These are phyloP conservation scores for Dromius quadrimaculatus DNA, from an alignment of 2,888 invertebrate genomes.

Conservation along the genomic window DNA sequence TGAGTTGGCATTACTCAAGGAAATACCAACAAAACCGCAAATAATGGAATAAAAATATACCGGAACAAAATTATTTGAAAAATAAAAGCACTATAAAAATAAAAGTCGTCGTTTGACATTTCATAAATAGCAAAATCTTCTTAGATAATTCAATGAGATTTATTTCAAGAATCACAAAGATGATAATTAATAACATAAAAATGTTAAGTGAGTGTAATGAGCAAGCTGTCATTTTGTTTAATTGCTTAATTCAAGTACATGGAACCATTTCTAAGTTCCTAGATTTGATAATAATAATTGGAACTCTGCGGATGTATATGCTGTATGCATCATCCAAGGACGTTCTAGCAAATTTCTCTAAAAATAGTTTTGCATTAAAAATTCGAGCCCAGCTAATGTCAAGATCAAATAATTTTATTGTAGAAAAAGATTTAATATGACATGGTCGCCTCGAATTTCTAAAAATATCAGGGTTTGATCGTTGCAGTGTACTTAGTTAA, in stretches of 20 bases:
- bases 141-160: conserved; percentile 5
- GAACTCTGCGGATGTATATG: neutral
- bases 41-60: conserved; percentile 23
- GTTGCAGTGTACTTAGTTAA: too few relatives aligned
- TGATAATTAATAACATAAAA: conserved; percentile 13
- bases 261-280: conserved; percentile 11
- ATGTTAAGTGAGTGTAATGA: conserved; percentile 14
- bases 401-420: too few relatives aligned
- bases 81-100: conserved; percentile 7
- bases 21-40: conserved; percentile 25
- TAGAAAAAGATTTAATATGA: too few relatives aligned
- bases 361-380: too few relatives aligned
- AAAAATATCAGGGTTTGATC: too few relatives aligned
- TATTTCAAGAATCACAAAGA: conserved; percentile 5
- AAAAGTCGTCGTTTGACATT: conserved; percentile 19
- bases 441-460: too few relatives aligned
- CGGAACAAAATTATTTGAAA: neutral
- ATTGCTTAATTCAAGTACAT: conserved; percentile 27
- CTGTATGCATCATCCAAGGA: too few relatives aligned
- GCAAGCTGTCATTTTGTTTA: conserved; percentile 12
- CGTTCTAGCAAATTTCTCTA: too few relatives aligned
- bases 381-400: too few relatives aligned
- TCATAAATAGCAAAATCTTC: neutral
- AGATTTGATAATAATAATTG: conserved; percentile 24
- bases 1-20: conserved; percentile 8